Evolutionary conservation across 2,113 vertebrate genomes (phyloP).

Genomic region (Aegithalos caudatus): DNA sequence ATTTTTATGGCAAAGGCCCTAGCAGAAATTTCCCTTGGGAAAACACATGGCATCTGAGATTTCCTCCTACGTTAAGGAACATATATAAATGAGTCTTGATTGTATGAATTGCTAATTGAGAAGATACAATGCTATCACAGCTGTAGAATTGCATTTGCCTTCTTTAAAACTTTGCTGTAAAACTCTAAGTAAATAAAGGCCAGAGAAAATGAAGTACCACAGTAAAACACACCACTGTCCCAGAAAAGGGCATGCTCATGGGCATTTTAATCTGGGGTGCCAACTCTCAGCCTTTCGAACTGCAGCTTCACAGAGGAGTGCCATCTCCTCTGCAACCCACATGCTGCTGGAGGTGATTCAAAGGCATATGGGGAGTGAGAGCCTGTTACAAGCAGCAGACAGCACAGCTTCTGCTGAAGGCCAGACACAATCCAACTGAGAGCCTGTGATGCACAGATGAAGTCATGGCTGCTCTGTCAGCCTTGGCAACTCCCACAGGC

Average conservation of each 20-base stretch:
- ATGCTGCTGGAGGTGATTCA: conserved; percentile 25
- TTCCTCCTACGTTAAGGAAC: neutral
- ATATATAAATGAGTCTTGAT: neutral
- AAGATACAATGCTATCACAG: neutral
- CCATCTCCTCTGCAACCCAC: neutral
- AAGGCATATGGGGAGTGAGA: conserved; percentile 37
- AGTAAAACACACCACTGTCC: neutral
- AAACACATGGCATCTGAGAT: neutral
- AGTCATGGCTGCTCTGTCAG: neutral
- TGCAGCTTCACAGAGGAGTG: neutral
- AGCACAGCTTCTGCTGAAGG: neutral
- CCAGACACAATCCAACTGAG: neutral
- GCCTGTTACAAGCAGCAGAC: neutral
- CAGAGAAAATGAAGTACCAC: neutral
- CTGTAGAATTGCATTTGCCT: neutral
- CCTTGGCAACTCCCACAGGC: neutral
- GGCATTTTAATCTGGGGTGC: neutral
- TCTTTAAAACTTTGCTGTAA: neutral
- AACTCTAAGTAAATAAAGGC: neutral
- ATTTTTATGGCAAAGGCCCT: neutral
- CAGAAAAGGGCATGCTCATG: neutral
- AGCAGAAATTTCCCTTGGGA: neutral
- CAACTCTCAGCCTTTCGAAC: neutral
- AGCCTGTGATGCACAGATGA: neutral
- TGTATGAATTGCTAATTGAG: neutral